A percentile compares a stretch with the other conserved stretches of the same genome.
These are phyloP conservation scores for Parnassius smintheus DNA, from an alignment of 2,888 invertebrate species.

Conservation along the genomic window DNA sequence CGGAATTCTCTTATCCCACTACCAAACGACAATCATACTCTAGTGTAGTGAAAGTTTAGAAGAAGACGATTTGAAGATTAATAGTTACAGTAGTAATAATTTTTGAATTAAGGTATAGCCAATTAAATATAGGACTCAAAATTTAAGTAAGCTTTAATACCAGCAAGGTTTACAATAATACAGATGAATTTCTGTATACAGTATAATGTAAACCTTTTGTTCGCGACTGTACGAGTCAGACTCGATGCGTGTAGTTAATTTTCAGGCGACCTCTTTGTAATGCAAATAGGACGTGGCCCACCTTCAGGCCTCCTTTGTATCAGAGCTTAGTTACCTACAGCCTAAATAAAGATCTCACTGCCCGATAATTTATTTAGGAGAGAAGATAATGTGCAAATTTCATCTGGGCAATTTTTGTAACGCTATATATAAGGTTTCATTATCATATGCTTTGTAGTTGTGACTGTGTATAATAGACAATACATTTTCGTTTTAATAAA, in stretches of 20 bases:
- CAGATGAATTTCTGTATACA: too few species aligned
- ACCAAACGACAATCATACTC: too few species aligned
- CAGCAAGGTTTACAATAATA: too few species aligned
- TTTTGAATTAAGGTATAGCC: too few species aligned
- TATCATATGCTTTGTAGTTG: slow-evolving; percentile 1
- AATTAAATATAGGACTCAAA: too few species aligned
- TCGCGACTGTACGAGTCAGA: slow-evolving; percentile 13
- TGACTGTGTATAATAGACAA: too few species aligned
- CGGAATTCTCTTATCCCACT: too few species aligned
- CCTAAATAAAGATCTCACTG: slow-evolving; percentile 20
- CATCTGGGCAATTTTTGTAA: slow-evolving; percentile 12
- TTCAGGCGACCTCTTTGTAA: slow-evolving; percentile 57
- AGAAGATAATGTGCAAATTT: slow-evolving; percentile 9
- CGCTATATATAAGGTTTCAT: slow-evolving; percentile 5
- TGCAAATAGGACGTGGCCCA: slow-evolving; percentile 49
- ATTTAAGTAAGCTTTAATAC: too few species aligned
- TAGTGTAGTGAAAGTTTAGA: too few species aligned
- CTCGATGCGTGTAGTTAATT: slow-evolving; percentile 46
- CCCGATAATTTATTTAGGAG: slow-evolving; percentile 21
- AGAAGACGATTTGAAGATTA: too few species aligned
- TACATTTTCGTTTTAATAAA: too few species aligned
- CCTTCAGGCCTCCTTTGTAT: slow-evolving; percentile 20
- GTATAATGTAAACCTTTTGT: slow-evolving; percentile 1
- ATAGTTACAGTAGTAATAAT: too few species aligned
- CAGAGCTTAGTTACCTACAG: slow-evolving; percentile 23